Conservation (phyloP, 2,797 vertebrate species). For the Cyclura pinguis region DNA sequence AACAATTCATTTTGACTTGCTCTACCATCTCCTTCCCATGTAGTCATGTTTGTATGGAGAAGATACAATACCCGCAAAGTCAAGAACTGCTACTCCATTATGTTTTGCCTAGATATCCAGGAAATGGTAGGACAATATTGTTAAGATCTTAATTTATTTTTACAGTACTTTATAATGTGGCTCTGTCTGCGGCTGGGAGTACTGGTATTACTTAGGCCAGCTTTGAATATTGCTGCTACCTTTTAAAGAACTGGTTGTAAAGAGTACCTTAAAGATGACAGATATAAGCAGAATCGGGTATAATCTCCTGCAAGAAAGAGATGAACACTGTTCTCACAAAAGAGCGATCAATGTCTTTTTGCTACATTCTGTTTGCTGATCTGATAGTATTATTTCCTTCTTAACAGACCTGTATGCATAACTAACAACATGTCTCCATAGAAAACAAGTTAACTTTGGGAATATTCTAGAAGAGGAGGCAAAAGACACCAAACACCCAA, state of each 20-base stretch:
- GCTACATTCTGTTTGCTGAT: neutral
- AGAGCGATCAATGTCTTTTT: neutral
- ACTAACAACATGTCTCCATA: neutral
- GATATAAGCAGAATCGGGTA: neutral
- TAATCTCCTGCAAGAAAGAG: neutral
- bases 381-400: neutral
- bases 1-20: neutral
- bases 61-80: neutral
- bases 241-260: neutral
- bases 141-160: neutral
- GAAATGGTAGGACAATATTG: neutral
- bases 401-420: neutral
- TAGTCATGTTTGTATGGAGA: neutral
- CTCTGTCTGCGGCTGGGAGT: neutral
- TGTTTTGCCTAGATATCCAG: neutral
- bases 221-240: neutral
- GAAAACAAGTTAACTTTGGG: neutral
- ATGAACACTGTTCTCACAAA: too few relatives aligned
- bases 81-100: neutral
- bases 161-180: neutral
- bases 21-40: too few relatives aligned
- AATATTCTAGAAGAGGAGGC: neutral
- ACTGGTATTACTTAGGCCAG: neutral
- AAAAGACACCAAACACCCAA: neutral
- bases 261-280: neutral